Evolutionary conservation across 2,888 invertebrate genomes (phyloP).

Genomic region (Ochropleura leucogaster): DNA sequence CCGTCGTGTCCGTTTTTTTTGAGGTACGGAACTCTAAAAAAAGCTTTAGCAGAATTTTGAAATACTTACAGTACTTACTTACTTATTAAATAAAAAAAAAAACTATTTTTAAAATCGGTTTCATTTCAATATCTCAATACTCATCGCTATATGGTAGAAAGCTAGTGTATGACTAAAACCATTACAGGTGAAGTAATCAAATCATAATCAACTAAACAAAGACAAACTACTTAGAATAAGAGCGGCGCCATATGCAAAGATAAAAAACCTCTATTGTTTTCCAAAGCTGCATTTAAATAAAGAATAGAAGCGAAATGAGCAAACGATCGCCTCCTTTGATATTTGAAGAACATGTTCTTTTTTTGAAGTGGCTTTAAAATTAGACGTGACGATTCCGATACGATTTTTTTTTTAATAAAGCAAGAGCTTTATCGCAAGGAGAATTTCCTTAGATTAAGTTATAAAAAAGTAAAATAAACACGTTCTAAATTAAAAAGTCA

Average conservation of each 20-base stretch:
- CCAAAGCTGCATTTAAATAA: slow-evolving; percentile 62
- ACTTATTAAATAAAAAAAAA: too few species aligned
- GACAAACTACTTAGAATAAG: neutral
- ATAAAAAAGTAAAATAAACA: neutral
- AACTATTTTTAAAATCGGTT: too few species aligned
- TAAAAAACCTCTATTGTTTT: slow-evolving; percentile 19
- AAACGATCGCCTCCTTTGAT: slow-evolving; percentile 70
- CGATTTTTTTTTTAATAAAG: too few species aligned
- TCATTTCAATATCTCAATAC: neutral
- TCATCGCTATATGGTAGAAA: neutral
- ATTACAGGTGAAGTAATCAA: neutral
- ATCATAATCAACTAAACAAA: slow-evolving; percentile 28
- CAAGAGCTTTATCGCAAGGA: too few species aligned
- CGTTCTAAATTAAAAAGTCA: neutral
- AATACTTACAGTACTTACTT: too few species aligned
- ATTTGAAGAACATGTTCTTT: slow-evolving; percentile 27
- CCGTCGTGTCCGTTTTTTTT: too few species aligned
- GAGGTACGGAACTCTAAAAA: too few species aligned
- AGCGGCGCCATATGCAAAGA: neutral
- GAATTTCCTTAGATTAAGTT: neutral
- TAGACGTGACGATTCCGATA: slow-evolving; percentile 38
- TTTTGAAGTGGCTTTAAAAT: slow-evolving; percentile 13
- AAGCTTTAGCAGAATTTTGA: neutral
- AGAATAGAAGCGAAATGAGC: slow-evolving; percentile 81
- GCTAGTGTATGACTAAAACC: neutral